Percentiles rank a stretch among this genome's conserved stretches.
Conservation (phyloP, 1,140 invertebrate species). For the Brachionus calyciflorus region DNA sequence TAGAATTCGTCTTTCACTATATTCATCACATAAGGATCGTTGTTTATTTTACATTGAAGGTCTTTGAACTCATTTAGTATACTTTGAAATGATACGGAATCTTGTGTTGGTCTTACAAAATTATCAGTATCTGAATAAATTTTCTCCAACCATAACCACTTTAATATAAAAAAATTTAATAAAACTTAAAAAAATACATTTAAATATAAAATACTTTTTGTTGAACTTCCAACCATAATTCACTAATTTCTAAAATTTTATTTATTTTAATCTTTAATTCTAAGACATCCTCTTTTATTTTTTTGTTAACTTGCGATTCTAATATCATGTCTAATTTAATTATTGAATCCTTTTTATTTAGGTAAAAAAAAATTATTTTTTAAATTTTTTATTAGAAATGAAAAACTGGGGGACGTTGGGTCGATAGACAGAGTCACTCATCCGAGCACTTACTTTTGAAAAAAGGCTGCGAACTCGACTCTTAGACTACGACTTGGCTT, state of each 20-base stretch:
- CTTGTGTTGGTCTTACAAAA: not conserved
- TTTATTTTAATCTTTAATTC: conserved; percentile 28
- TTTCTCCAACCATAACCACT: conserved; percentile 36
- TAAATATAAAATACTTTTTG: not conserved
- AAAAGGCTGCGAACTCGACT: no score
- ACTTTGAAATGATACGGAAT: not conserved
- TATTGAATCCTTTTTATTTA: no score
- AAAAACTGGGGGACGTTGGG: no score
- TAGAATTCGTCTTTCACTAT: conserved; percentile 9
- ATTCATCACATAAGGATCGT: conserved; percentile 32
- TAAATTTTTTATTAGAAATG: no score
- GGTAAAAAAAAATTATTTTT: no score
- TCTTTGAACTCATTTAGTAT: not conserved
- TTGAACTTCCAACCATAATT: conserved; percentile 32
- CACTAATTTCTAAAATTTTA: conserved; percentile 7
- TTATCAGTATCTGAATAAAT: conserved; percentile 1
- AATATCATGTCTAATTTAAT: conserved; percentile 37
- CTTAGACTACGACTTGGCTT: no score
- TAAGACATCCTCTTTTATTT: not conserved
- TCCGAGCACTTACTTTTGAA: no score
- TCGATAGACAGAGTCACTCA: no score
- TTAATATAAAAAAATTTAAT: not conserved
- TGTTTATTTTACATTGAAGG: conserved; percentile 37
- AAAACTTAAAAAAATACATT: not conserved
- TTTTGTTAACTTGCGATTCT: not conserved